Evolutionary conservation across 1,140 invertebrate genomes (phyloP).

Genomic region (Zaprionus taronus): DNA sequence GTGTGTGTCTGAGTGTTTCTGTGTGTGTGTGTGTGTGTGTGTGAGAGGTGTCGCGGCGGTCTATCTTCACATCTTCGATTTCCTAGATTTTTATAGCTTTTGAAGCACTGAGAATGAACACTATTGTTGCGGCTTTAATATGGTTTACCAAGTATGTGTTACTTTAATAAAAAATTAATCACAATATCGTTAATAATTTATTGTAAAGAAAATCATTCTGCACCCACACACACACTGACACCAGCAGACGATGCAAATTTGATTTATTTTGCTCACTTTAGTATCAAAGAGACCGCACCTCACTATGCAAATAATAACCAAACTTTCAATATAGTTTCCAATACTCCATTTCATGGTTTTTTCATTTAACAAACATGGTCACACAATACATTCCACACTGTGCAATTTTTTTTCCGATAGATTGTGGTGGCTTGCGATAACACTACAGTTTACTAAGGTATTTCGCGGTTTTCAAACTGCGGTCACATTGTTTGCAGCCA

Average conservation of each 20-base stretch:
- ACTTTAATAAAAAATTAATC: constrained; percentile 9
- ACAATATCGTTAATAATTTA: constrained; percentile 36
- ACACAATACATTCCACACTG: neutral
- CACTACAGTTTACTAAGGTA: neutral
- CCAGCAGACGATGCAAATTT: constrained; percentile 37
- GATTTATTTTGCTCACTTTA: constrained; percentile 49
- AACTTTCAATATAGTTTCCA: too few relatives aligned
- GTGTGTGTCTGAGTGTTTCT: constrained; percentile 16
- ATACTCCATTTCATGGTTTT: neutral
- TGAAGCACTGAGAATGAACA: neutral
- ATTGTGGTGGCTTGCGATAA: constrained; percentile 17
- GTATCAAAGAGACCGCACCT: constrained; percentile 14
- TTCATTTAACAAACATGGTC: neutral
- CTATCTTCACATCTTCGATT: constrained; percentile 49
- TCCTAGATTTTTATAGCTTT: constrained; percentile 17
- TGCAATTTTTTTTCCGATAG: neutral
- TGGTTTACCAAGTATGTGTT: neutral
- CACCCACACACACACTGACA: constrained; percentile 29
- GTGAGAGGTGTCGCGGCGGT: constrained; percentile 17
- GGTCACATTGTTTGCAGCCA: constrained; percentile 45
- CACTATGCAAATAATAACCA: constrained; percentile 3
- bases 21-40: constrained; percentile 10
- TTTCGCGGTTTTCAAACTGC: neutral
- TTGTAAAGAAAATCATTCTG: constrained; percentile 36
- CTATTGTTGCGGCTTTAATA: constrained; percentile 2